Evolutionary conservation across 1,140 invertebrate species (phyloP).

Genomic region (Heliothis subflexa): DNA sequence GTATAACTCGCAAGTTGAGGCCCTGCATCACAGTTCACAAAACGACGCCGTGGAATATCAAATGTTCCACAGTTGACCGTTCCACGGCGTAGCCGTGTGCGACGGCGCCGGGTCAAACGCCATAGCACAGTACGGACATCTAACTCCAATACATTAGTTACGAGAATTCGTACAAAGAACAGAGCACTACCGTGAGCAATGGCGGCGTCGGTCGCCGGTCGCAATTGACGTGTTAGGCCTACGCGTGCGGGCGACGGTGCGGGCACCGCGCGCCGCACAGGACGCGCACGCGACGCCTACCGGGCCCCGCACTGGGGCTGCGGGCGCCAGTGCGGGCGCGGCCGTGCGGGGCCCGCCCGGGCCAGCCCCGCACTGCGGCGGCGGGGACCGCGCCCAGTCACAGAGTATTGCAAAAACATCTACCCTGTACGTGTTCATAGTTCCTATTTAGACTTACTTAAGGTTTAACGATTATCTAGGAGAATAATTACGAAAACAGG

Average conservation of each 20-base stretch:
- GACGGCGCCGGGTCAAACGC: conserved; percentile 21
- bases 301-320: conserved; percentile 54
- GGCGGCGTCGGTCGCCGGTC: conserved; percentile 74
- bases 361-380: conserved; percentile 52
- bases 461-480: conserved; percentile 79
- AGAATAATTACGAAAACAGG: conserved; percentile 69
- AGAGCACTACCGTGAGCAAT: conserved; percentile 81
- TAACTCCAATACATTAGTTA: conserved; percentile 51
- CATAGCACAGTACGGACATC: conserved; percentile 33
- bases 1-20: background rate
- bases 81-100: background rate
- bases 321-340: conserved; percentile 14
- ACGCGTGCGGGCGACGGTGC: conserved; percentile 66
- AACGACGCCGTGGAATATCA: conserved; percentile 2
- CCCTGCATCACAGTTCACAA: background rate
- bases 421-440: conserved; percentile 84
- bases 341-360: conserved; percentile 9
- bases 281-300: conserved; percentile 75
- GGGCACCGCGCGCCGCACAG: conserved; percentile 30
- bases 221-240: conserved; percentile 85
- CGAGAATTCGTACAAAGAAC: conserved; percentile 57
- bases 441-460: conserved; percentile 80
- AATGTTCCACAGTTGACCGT: conserved; percentile 23
- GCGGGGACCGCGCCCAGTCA: conserved; percentile 73
- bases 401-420: conserved; percentile 82